A percentile compares a stretch with the other conserved stretches of the same genome.
Evolutionary conservation across 2,797 vertebrate species (phyloP).

Genomic region (Acropternis orthonyx): DNA sequence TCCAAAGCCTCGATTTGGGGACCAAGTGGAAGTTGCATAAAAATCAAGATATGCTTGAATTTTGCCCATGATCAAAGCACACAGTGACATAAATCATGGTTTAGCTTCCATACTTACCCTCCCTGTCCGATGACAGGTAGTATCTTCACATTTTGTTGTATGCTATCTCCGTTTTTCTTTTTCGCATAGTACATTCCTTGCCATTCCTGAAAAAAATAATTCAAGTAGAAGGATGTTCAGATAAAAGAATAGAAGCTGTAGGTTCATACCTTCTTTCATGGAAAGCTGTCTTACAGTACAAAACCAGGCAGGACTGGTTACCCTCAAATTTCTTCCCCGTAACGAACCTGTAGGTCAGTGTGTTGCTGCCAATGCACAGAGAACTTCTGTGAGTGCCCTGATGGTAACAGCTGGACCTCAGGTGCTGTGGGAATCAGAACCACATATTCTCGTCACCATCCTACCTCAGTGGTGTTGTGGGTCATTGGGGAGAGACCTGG

Average conservation of each 20-base stretch:
- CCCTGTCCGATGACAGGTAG: slow-evolving; percentile 96
- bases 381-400: neutral
- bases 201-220: slow-evolving; percentile 86
- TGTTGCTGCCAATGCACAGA: neutral
- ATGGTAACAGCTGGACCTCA: neutral
- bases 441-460: neutral
- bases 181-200: slow-evolving; percentile 94
- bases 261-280: neutral
- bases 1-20: neutral
- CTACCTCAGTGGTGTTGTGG: neutral
- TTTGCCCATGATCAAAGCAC: neutral
- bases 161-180: slow-evolving; percentile 95
- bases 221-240: neutral
- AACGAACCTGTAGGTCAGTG: neutral
- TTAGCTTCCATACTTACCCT: slow-evolving; percentile 83
- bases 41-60: neutral
- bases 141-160: slow-evolving; percentile 98
- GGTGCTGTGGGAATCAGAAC: neutral
- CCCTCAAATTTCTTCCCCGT: neutral
- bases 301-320: neutral
- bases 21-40: neutral
- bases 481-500: neutral
- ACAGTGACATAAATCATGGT: neutral
- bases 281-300: neutral
- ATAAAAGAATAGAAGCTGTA: neutral